A percentile compares a stretch with the other conserved stretches of the same genome.
phyloP scores from a whole-genome alignment of 2,113 vertebrate genomes.

The Gorilla gorilla region DNA sequence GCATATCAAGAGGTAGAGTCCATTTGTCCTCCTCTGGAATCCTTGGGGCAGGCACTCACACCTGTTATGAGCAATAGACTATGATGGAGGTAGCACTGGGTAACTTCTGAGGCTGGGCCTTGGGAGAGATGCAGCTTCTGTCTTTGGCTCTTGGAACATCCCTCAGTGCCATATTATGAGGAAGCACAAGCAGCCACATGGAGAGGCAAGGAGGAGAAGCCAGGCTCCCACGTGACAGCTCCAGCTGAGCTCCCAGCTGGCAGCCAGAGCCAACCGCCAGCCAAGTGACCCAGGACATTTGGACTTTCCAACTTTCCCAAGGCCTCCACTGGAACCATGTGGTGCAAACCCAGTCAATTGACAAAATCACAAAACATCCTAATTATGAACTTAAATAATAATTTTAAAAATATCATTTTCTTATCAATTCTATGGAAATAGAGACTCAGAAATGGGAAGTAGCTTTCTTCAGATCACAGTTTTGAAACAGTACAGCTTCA shows the following conservation, averaged over 20 bases:
- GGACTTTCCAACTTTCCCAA: background rate
- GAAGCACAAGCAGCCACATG: background rate
- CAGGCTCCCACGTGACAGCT: no score
- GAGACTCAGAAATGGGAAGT: background rate
- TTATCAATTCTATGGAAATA: background rate
- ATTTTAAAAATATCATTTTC: background rate
- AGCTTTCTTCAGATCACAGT: background rate
- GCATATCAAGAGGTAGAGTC: background rate
- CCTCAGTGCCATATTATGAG: background rate
- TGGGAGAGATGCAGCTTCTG: background rate
- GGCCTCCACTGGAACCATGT: background rate
- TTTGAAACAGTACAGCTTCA: background rate
- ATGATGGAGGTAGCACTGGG: background rate
- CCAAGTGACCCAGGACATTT: background rate
- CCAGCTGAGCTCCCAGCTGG: no score
- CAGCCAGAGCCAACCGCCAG: background rate
- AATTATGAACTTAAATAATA: background rate
- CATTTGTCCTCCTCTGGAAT: accelerated
- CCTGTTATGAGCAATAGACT: background rate
- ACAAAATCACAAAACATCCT: background rate
- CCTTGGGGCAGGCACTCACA: background rate
- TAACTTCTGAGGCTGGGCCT: background rate
- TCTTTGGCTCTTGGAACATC: background rate
- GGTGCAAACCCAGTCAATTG: background rate
- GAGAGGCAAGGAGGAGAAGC: accelerated